A percentile compares a stretch with the other conserved stretches of the same genome.
Evolutionary conservation across 1,140 invertebrate species (phyloP).

Genomic region (Pollicipes pollicipes): DNA sequence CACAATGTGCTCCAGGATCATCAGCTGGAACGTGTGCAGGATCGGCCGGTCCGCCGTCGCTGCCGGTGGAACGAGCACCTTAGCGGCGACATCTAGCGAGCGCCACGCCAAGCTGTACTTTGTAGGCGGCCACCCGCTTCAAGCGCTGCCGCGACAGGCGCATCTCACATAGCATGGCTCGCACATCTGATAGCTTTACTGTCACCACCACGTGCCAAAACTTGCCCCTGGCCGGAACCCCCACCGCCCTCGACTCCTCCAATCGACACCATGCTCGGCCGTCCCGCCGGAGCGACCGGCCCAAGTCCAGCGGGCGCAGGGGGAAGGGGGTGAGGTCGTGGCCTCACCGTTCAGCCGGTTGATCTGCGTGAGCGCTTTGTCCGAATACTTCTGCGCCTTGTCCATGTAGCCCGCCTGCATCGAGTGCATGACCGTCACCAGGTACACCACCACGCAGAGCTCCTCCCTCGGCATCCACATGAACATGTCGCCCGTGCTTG

Average conservation of each 20-base stretch:
- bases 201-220: no score
- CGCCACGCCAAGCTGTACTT: not conserved
- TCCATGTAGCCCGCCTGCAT: conserved; percentile 98
- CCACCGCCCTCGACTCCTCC: no score
- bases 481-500: conserved; percentile 71
- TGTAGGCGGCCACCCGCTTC: no score
- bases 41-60: conserved; percentile 69
- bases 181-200: not conserved
- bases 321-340: no score
- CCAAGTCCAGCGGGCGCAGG: no score
- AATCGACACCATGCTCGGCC: no score
- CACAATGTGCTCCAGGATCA: conserved; percentile 86
- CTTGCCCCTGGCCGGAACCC: no score
- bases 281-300: no score
- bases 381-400: conserved; percentile 95
- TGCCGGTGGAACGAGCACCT: conserved; percentile 27
- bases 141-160: no score
- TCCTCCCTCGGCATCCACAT: conserved; percentile 95
- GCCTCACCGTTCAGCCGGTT: conserved; percentile 74
- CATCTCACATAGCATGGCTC: no score
- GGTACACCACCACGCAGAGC: conserved; percentile 86
- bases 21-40: conserved; percentile 75
- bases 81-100: not conserved
- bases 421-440: conserved; percentile 93
- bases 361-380: conserved; percentile 90